Conservation (phyloP, 2,113 vertebrate species). For the Tragelaphus buxtoni region DNA sequence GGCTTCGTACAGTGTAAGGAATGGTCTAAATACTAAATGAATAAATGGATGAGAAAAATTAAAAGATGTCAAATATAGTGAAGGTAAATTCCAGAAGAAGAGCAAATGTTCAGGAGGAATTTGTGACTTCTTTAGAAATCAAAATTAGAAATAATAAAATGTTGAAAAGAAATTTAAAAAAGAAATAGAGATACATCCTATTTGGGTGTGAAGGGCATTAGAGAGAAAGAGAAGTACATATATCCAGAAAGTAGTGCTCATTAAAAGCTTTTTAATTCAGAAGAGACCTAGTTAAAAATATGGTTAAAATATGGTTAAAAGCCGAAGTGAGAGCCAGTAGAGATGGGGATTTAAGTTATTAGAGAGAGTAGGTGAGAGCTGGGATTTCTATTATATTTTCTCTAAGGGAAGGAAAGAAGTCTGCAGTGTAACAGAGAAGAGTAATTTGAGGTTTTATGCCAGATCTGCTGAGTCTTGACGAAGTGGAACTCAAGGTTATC, state of each 20-base stretch:
- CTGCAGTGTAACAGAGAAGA: neutral
- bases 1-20: neutral
- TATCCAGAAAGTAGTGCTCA: neutral
- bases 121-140: slow-evolving; percentile 32
- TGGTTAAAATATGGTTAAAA: neutral
- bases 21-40: neutral
- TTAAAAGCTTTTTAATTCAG: slow-evolving; percentile 18
- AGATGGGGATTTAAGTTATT: neutral
- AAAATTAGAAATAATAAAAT: slow-evolving; percentile 26
- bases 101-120: neutral
- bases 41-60: neutral
- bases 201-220: neutral
- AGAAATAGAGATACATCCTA: neutral
- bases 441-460: neutral
- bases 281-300: slow-evolving; percentile 27
- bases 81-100: neutral
- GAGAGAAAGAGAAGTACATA: neutral
- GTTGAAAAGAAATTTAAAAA: slow-evolving; percentile 6
- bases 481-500: neutral
- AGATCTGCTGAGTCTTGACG: neutral
- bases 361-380: neutral
- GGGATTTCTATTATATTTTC: slow-evolving; percentile 5
- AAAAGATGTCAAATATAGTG: neutral
- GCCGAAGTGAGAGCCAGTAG: neutral
- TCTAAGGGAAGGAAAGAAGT: neutral